Percentiles rank a stretch among this genome's conserved stretches.
Conservation (phyloP, 2,113 vertebrate genomes). For the Triplophysa dalaica region DNA sequence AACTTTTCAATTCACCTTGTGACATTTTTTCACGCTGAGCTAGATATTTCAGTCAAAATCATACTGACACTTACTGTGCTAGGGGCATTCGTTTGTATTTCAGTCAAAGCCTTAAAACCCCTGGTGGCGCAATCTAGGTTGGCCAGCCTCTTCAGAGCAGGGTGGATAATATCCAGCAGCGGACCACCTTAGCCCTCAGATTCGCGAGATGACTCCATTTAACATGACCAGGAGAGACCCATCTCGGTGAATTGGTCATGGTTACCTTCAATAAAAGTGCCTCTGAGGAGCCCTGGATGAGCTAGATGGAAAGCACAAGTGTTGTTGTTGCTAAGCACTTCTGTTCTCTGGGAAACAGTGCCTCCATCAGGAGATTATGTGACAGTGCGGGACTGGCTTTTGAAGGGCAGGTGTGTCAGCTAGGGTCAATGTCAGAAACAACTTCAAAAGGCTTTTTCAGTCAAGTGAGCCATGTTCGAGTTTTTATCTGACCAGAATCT, state of each 20-base stretch:
- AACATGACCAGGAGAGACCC: constrained; percentile 23
- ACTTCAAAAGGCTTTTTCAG: constrained; percentile 30
- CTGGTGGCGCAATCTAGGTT: not conserved
- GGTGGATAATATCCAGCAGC: constrained; percentile 32
- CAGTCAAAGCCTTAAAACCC: constrained; percentile 22
- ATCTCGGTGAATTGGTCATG: constrained; percentile 31
- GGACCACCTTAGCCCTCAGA: constrained; percentile 13
- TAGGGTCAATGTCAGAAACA: constrained; percentile 28
- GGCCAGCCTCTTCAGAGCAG: not conserved
- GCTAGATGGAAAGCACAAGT: constrained; percentile 11
- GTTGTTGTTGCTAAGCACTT: not conserved
- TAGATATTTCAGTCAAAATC: constrained; percentile 31
- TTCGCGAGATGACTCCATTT: constrained; percentile 32
- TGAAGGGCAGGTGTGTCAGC: constrained; percentile 20
- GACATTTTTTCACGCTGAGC: constrained; percentile 23
- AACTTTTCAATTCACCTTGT: constrained; percentile 26
- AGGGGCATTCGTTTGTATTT: constrained; percentile 35
- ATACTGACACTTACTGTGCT: not conserved
- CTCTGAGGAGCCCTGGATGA: constrained; percentile 16
- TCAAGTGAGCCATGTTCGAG: constrained; percentile 8
- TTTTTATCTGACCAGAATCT: not conserved
- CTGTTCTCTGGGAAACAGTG: constrained; percentile 5
- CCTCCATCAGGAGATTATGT: not conserved
- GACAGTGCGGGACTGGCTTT: not conserved
- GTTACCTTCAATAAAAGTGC: constrained; percentile 12